Percentiles rank a stretch among this genome's conserved stretches.
Conservation (phyloP, 2,113 vertebrate genomes). For the Dicerorhinus sumatrensis region DNA sequence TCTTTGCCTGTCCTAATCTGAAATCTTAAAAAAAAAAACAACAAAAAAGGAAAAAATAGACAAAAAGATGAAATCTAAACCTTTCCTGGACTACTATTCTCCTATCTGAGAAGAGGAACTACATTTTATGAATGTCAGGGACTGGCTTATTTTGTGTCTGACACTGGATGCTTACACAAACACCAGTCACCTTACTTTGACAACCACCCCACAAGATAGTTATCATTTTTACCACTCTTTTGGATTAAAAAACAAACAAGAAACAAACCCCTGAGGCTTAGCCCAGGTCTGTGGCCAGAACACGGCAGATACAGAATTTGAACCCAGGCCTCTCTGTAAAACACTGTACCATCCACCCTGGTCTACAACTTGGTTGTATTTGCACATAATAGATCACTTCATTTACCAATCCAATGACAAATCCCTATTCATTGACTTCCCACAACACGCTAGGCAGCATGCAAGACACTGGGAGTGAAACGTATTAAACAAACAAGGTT, state of each 20-base stretch:
- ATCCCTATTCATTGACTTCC: background rate
- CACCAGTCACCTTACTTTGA: background rate
- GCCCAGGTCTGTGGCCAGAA: background rate
- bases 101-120: background rate
- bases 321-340: background rate
- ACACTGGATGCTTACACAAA: background rate
- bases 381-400: background rate
- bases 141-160: background rate
- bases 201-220: background rate
- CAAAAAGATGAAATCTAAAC: background rate
- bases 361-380: background rate
- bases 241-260: background rate
- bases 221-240: background rate
- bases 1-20: background rate
- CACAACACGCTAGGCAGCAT: background rate
- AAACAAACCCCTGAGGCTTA: background rate
- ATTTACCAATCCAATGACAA: background rate
- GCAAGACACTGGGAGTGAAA: background rate
- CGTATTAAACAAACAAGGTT: background rate
- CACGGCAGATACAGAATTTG: background rate
- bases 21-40: background rate
- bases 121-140: background rate
- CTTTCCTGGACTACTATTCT: background rate
- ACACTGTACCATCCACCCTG: accelerated
- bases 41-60: background rate